Percentiles rank a stretch among this genome's conserved stretches.
These are phyloP conservation scores for Halisarca cf. caerulea DNA, from an alignment of 37 sponge, comb jelly and placozoan species.

Conservation along the genomic window DNA sequence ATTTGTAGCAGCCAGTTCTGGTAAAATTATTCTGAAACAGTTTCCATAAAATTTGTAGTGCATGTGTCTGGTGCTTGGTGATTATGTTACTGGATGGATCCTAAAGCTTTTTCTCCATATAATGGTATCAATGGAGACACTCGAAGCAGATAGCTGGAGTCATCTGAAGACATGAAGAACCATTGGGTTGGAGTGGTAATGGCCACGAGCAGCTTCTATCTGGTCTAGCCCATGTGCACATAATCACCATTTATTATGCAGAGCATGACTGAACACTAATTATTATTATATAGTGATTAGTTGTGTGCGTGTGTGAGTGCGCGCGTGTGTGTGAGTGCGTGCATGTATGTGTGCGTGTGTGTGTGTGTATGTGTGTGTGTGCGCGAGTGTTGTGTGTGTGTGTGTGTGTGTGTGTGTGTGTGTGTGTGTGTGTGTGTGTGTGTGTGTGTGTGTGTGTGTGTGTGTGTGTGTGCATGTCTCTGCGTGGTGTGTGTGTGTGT, in stretches of 20 bases:
- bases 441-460: too few species aligned
- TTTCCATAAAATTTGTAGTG: conserved; percentile 37
- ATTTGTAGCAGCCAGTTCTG: conserved; percentile 56
- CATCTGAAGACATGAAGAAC: neutral
- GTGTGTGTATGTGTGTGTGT: too few species aligned
- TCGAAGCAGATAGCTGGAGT: too few species aligned
- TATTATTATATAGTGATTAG: too few species aligned
- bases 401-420: too few species aligned
- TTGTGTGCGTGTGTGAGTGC: neutral
- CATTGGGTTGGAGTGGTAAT: neutral
- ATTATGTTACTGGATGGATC: conserved; percentile 57
- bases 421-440: too few species aligned
- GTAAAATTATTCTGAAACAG: conserved; percentile 49
- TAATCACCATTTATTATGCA: too few species aligned
- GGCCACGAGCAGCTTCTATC: conserved; percentile 28
- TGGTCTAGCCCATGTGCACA: conserved; percentile 33
- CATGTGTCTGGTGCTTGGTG: conserved; percentile 38
- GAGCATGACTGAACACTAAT: too few species aligned
- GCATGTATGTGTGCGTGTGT: neutral
- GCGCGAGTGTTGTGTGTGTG: too few species aligned
- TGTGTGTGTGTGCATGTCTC: too few species aligned
- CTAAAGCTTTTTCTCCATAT: conserved; percentile 52
- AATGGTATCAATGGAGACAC: neutral
- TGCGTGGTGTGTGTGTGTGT: too few species aligned
- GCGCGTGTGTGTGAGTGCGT: neutral